phyloP scores from a whole-genome alignment of 2,888 invertebrate species.

The Cabera pusaria region DNA sequence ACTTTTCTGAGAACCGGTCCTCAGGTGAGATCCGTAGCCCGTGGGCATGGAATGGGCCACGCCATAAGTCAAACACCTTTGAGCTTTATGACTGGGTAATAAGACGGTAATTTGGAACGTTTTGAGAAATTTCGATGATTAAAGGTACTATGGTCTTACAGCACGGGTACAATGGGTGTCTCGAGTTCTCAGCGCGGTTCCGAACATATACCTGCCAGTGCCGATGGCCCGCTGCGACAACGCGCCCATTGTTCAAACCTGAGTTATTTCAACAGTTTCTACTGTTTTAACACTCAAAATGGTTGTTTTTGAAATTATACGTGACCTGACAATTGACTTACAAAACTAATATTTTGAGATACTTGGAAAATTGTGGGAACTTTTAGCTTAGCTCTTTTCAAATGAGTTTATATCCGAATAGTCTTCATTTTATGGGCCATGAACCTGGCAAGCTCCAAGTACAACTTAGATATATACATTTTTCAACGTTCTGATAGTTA shows the following conservation, averaged over 20 bases:
- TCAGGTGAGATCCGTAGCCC: conserved; percentile 45
- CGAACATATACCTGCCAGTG: conserved; percentile 53
- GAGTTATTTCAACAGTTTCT: conserved; percentile 47
- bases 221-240: conserved; percentile 37
- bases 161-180: conserved; percentile 59
- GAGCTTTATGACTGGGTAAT: conserved; percentile 31
- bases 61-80: conserved; percentile 35
- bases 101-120: conserved; percentile 19
- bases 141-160: conserved; percentile 33
- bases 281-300: conserved; percentile 43
- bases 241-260: conserved; percentile 51
- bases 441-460: background rate
- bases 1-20: conserved; percentile 71
- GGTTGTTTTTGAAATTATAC: conserved; percentile 41
- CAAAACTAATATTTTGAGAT: conserved; percentile 37
- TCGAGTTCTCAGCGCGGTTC: conserved; percentile 50
- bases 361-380: conserved; percentile 9
- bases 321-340: conserved; percentile 52
- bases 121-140: conserved; percentile 8
- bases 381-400: no score
- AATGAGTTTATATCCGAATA: no score
- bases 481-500: conserved; percentile 31
- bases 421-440: no score
- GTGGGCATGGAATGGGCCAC: conserved; percentile 27
- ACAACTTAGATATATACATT: conserved; percentile 27